Base-by-base conservation (phyloP, 2,113 vertebrate species). In the Grammomys surdaster region DNA sequence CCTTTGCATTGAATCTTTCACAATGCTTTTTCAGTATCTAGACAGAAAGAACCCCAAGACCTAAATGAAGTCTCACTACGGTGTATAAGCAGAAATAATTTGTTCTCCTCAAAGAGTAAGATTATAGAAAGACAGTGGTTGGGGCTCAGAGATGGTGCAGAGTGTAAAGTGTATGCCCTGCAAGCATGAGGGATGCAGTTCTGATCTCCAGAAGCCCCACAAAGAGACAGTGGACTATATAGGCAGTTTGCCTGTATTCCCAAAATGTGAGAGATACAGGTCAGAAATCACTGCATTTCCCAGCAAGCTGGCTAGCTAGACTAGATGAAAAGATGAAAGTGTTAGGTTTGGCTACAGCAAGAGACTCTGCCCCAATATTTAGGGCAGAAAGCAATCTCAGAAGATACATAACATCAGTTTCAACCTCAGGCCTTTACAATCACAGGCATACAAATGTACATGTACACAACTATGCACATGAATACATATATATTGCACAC, bases 121-220 rank as follows among this genome's bases (percentile, higher is more conserved):
- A 92, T 93, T 89, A 86, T 7, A 95, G 51, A 91, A 94, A 93
- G 28, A 65, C 63, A 88, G 82, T 14, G 40, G 36, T 33, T 56
- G 5, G 54, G 89, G 10, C 26, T 78, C 13, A 28, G 13, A 78
- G 76, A 33, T 78, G 76, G 2, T 7, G 3, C 14, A 78, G 46
- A 48, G 28, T 14, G 46, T 51, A 51, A 78, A 78, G 46, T 51
- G 28, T 26, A 24, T 77, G 43, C 14, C 46, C 6, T 51, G 28
- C 46, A 78, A 51, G 76, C 28, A 78, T 31, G 26, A 78, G 46
- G 14, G 13, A 78, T 31, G 26, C 26, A 78, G 5, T 51, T 51
- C 46, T 78, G 28, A 17, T 48, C 46, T 17, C 43, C 46, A 77
- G 43, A 48, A 77, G 16, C n/a, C 46, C 43, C 75, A 31, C 43